Base-by-base conservation (phyloP, 2,888 invertebrate species). In the Lasiommata megera region DNA sequence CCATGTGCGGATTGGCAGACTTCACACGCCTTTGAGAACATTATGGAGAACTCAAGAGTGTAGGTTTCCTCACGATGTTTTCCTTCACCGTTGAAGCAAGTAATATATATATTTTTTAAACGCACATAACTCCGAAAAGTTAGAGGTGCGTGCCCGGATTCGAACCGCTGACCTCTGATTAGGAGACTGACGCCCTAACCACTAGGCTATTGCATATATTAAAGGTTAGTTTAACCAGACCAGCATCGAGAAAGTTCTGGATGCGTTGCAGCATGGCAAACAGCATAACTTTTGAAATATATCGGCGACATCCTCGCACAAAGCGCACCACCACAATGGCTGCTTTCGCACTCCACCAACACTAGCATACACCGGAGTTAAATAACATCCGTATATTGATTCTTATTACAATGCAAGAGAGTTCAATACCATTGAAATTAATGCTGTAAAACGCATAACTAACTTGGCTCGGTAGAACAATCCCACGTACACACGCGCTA, bases 231-330 rank as follows among this genome's bases (percentile, higher is more conserved):
- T n/a, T 29, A 36, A 6, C 18, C n/a, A 40, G 8, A 40, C 48
- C 37, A 50, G 53, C 53, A 59, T 43, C 52, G 37, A 54, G 50
- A 40, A 50, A 52, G 52, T 52, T 52, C 37, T 43, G 52, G 62
- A 57, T 59, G 60, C 59, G 56, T 62, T 41, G 43, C 44, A 61
- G 62, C 55, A 52, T 31, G 28, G 41, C 23, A 51, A 50, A 80
- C 77, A 78, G 82, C 77, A 75, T 71, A 87, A 87, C 77, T 88
- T 87, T 84, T 73, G 75, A 83, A 82, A 86, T 88, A 88, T 88
- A 88, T 88, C 86, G 80, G 83, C 77, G 84, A 81, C 85, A 80
- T 74, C 80, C 73, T 76, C 84, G 82, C 82, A 88, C 87, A 88
- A 87, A 85, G 84, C 80, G 70, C 73, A 72, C 73, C 72, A 71